phyloP scores from a whole-genome alignment of 2,113 vertebrate species.

The Pycnonotus jocosus region DNA sequence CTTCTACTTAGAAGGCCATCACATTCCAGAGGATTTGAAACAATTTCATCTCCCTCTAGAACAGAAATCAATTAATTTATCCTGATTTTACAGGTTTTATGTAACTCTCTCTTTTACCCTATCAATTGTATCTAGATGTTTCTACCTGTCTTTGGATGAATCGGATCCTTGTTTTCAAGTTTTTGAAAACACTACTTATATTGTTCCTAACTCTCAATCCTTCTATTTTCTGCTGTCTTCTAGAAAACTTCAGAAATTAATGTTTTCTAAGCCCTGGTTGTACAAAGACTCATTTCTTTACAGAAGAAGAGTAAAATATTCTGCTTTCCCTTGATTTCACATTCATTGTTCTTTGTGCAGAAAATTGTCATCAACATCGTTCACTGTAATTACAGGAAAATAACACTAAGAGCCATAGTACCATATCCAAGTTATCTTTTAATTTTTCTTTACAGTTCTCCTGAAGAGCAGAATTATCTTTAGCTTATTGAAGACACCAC shows the following conservation, averaged over 20 bases:
- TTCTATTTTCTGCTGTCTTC: neutral
- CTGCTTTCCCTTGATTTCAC: neutral
- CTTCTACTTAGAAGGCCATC: neutral
- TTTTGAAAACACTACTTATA: neutral
- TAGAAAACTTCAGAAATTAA: neutral
- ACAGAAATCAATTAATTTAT: neutral
- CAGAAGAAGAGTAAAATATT: neutral
- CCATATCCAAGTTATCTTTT: neutral
- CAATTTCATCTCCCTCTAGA: neutral
- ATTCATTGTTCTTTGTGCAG: neutral
- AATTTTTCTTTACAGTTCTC: neutral
- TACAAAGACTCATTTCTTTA: neutral
- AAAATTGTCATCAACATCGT: neutral
- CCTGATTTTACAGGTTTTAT: neutral
- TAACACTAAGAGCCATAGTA: neutral
- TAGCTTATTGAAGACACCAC: neutral
- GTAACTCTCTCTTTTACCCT: neutral
- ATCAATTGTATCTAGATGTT: neutral
- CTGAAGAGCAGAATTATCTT: neutral
- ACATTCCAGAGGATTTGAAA: neutral
- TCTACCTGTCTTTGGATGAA: neutral
- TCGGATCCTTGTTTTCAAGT: neutral
- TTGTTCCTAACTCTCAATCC: neutral
- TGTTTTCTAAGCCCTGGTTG: neutral
- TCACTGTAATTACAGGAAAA: neutral